Base-by-base conservation (phyloP, 2,797 vertebrate species). In the Nannoperca obscura region DNA sequence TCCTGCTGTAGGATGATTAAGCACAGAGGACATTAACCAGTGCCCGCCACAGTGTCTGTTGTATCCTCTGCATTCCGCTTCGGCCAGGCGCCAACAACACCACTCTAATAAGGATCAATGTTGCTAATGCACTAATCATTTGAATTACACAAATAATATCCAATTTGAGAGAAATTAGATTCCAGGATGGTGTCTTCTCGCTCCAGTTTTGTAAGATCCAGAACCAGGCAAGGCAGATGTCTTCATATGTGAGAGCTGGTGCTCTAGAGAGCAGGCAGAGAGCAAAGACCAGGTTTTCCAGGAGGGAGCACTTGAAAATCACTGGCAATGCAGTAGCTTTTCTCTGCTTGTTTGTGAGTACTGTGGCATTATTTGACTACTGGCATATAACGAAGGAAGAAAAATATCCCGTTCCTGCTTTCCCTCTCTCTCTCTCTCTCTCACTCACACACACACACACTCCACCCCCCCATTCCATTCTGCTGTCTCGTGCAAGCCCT, bases 1-100 rank as follows among this genome's bases (percentile, higher is more conserved):
- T 98, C 97, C 97, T 97, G 96, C 97, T 96, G 97, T 96, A 96
- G 94, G 96, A 98, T 98, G 97, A 99, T 99, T 98, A 98, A 98
- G 97, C 97, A 96, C 96, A 95, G 96, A 96, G 96, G 96, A 98
- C 96, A 97, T 98, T 97, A 98, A 95, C 96, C 93, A 81, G 91
- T 93, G 93, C 94, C 91, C 84, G 91, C 93, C 92, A 95, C 91
- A 91, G 88, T 91, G 90, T 95, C 94, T 94, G 90, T 93, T 94
- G 93, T 94, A 90, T 95, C 90, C 88, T 91, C 92, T 94, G 91
- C 90, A 93, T 94, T 95, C 93, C 93, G 91, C 88, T 94, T 94
- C 91, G 83, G 86, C 88, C 89, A 61, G 68, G 85, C 86, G 86
- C 92, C 93, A 94, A 87, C 77, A 85, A 88, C 91, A 87, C 69